These are phyloP conservation scores for Luscinia megarhynchos DNA, from an alignment of 2,797 vertebrate genomes.

Conservation along the genomic window DNA sequence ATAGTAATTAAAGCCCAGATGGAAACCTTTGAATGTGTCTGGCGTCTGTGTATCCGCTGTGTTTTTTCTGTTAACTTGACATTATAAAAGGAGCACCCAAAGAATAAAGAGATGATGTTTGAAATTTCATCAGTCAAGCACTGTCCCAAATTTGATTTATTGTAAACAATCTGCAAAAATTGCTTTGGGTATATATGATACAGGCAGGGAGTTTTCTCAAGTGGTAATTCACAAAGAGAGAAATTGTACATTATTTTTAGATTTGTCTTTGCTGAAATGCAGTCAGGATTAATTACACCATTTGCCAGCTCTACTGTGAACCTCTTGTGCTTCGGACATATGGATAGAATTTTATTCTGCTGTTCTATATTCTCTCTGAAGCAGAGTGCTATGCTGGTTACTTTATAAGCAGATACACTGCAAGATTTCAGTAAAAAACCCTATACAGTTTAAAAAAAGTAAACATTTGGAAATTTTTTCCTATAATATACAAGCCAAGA, in stretches of 20 bases:
- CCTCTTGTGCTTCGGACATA: constrained; percentile 57
- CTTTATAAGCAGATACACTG: background rate
- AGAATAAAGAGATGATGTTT: constrained; percentile 59
- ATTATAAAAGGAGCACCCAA: constrained; percentile 62
- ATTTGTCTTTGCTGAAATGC: constrained; percentile 64
- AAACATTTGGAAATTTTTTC: background rate
- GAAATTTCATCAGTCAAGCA: constrained; percentile 69
- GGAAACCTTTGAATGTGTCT: constrained; percentile 63
- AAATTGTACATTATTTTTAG: constrained; percentile 63
- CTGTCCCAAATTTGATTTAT: constrained; percentile 64
- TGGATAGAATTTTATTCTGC: constrained; percentile 54
- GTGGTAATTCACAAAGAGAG: constrained; percentile 55
- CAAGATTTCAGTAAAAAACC: background rate
- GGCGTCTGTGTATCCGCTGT: constrained; percentile 21
- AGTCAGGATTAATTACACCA: constrained; percentile 64
- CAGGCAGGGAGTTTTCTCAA: constrained; percentile 47
- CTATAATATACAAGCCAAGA: background rate
- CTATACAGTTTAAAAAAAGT: background rate
- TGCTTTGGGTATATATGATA: constrained; percentile 38
- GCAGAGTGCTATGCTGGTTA: background rate
- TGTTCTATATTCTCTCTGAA: constrained; percentile 14
- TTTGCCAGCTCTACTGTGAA: constrained; percentile 56
- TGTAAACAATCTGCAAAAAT: constrained; percentile 62
- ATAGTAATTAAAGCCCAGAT: constrained; percentile 65
- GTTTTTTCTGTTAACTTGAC: constrained; percentile 68